phyloP scores from a whole-genome alignment of 1,140 invertebrate species.

The Zelostemma sp. region DNA sequence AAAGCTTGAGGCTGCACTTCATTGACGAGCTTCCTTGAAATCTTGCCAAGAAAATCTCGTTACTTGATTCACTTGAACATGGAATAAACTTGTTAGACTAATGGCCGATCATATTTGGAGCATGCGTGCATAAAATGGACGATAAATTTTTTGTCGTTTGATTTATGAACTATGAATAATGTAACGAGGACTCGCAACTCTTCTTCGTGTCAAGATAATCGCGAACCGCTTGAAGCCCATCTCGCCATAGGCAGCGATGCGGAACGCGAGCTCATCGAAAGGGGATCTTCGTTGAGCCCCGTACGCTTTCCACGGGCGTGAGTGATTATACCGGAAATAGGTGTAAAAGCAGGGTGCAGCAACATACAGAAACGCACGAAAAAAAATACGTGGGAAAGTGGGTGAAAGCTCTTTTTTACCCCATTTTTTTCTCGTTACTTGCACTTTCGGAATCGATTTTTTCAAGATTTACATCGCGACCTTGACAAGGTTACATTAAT shows the following conservation, averaged over 20 bases:
- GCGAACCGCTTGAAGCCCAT: conserved; percentile 5
- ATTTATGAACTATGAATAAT: conserved; percentile 13
- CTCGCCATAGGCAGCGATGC: not conserved
- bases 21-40: too few relatives aligned
- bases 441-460: too few relatives aligned
- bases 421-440: not conserved
- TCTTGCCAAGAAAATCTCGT: too few relatives aligned
- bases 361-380: not conserved
- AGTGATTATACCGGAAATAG: not conserved
- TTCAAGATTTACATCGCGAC: too few relatives aligned
- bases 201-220: not conserved
- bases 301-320: conserved; percentile 5
- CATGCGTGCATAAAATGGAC: not conserved
- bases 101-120: not conserved
- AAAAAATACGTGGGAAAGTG: conserved; percentile 9
- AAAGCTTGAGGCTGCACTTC: too few relatives aligned
- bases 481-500: too few relatives aligned
- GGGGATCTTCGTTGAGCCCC: not conserved
- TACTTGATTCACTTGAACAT: not conserved
- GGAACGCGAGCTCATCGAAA: not conserved
- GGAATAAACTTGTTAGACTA: not conserved
- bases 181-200: conserved; percentile 8
- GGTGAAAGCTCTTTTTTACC: conserved; percentile 2
- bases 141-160: not conserved
- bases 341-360: conserved; percentile 2